Conservation (phyloP, 53 echinoderm and acorn worm genomes). For the Holothuria scabra region DNA sequence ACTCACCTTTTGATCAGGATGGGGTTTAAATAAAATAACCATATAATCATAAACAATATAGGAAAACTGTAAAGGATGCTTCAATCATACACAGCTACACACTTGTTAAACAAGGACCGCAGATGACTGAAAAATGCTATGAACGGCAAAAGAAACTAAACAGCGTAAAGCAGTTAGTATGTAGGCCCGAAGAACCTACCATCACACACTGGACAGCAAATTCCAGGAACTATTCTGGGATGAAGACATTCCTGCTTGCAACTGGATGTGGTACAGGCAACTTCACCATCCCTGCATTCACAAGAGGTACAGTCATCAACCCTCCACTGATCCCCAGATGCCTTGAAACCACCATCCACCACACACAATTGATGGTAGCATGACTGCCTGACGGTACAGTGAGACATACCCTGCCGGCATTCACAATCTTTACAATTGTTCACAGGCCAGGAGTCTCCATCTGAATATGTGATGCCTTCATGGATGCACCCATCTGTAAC, state of each 20-base stretch:
- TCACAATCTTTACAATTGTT: slow-evolving; percentile 73
- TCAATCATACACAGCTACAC: no score
- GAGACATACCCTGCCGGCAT: slow-evolving; percentile 67
- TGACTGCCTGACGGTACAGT: slow-evolving; percentile 76
- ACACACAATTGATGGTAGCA: slow-evolving; percentile 78
- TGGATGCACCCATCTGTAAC: slow-evolving; percentile 68
- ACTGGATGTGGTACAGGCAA: slow-evolving; percentile 76
- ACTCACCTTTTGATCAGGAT: no score
- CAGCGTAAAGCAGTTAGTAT: no score
- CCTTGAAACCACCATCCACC: slow-evolving; percentile 59
- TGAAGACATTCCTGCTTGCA: slow-evolving; percentile 79
- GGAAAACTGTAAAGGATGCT: no score
- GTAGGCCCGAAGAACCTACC: slow-evolving; percentile 68
- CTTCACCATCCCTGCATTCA: slow-evolving; percentile 71
- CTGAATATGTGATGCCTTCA: slow-evolving; percentile 61
- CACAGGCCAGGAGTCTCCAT: slow-evolving; percentile 82
- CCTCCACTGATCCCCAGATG: slow-evolving; percentile 81
- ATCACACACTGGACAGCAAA: slow-evolving; percentile 95
- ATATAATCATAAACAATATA: no score
- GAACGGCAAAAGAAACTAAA: no score
- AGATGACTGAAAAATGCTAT: no score
- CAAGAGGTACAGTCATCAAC: slow-evolving; percentile 93
- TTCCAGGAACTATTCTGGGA: slow-evolving; percentile 69
- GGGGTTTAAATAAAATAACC: no score
- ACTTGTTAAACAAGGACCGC: no score